phyloP scores from a whole-genome alignment of 64 coral and sea anemone species.

The Pachyseris speciosa region DNA sequence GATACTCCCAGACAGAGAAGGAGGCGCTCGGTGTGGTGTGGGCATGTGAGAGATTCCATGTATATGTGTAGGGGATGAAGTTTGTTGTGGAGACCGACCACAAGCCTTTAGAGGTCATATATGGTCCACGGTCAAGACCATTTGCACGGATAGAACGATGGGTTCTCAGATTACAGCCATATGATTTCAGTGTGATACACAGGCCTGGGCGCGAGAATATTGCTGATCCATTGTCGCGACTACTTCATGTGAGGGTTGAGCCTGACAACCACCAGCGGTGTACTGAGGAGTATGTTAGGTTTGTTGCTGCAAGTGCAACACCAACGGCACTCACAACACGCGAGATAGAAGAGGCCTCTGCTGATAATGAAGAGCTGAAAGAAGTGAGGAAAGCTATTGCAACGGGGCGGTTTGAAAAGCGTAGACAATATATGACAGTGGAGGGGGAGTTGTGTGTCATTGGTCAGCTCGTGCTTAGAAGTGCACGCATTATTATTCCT shows the following conservation, averaged over 20 bases:
- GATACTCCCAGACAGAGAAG: slow-evolving; percentile 52
- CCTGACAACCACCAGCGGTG: slow-evolving; percentile 9
- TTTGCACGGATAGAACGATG: slow-evolving; percentile 29
- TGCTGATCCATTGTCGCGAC: slow-evolving; percentile 33
- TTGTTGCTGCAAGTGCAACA: slow-evolving; percentile 55
- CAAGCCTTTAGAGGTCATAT: slow-evolving; percentile 42
- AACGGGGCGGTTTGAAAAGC: slow-evolving; percentile 29
- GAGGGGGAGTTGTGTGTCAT: slow-evolving; percentile 27
- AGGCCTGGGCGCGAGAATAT: not conserved
- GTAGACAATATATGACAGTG: slow-evolving; percentile 39
- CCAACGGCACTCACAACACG: slow-evolving; percentile 45
- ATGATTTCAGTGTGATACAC: slow-evolving; percentile 26
- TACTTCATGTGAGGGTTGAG: not conserved
- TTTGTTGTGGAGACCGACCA: slow-evolving; percentile 27
- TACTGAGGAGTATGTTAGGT: slow-evolving; percentile 39
- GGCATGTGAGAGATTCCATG: slow-evolving; percentile 5
- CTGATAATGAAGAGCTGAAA: slow-evolving; percentile 39
- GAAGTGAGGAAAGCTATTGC: slow-evolving; percentile 34
- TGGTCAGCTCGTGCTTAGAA: slow-evolving; percentile 33
- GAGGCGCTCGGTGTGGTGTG: slow-evolving; percentile 15
- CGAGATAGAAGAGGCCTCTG: slow-evolving; percentile 53
- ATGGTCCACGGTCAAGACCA: slow-evolving; percentile 20
- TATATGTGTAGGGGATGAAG: slow-evolving; percentile 6
- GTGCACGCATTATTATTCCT: slow-evolving; percentile 31
- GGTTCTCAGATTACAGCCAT: slow-evolving; percentile 27